Evolutionary conservation across 2,797 vertebrate species (phyloP).

Genomic region (Acrossocheilus fasciatus): DNA sequence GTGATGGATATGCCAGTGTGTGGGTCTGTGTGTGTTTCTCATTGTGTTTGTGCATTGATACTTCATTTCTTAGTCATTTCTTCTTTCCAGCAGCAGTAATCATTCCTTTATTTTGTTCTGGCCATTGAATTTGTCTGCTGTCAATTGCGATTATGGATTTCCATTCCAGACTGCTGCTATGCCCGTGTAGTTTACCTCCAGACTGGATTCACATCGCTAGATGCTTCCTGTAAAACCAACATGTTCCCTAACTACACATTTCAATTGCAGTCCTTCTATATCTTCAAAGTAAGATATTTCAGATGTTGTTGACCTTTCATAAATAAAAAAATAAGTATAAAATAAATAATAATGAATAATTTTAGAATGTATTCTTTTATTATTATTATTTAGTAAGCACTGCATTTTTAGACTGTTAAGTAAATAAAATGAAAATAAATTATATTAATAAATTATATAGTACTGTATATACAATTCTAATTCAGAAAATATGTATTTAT

Average conservation of each 20-base stretch:
- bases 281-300: neutral
- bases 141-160: constrained; percentile 44
- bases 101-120: constrained; percentile 22
- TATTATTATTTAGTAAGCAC: no score
- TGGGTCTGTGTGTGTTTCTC: neutral
- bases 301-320: neutral
- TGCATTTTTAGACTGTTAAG: neutral
- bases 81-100: constrained; percentile 23
- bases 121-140: constrained; percentile 30
- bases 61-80: constrained; percentile 15
- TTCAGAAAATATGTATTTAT: no score
- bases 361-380: no score
- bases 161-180: constrained; percentile 16
- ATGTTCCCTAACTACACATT: neutral
- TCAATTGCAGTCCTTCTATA: neutral
- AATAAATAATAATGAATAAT: no score
- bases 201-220: constrained; percentile 34
- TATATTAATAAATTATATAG: neutral
- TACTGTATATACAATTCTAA: no score
- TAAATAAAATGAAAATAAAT: neutral
- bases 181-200: constrained; percentile 17
- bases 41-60: neutral
- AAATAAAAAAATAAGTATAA: no score
- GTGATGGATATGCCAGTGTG: neutral
- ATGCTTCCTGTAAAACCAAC: constrained; percentile 12